Evolutionary conservation across 2,113 vertebrate species (phyloP).

Genomic region (Sapajus apella): DNA sequence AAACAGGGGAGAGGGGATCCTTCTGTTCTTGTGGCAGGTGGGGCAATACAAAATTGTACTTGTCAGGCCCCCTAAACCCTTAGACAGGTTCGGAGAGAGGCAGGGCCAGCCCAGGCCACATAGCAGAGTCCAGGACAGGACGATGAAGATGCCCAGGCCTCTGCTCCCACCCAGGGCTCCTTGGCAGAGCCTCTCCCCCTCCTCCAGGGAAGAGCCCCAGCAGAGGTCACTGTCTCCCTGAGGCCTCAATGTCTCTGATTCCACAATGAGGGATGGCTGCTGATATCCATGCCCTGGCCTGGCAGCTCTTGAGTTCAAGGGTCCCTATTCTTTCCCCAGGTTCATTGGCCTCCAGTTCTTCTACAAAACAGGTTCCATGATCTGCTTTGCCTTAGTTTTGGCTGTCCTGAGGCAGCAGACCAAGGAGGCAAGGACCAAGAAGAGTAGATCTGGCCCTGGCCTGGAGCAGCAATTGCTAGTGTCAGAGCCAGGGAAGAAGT

Average conservation of each 20-base stretch:
- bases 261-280: background rate
- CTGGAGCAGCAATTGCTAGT: conserved; percentile 20
- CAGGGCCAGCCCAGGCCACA: background rate
- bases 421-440: conserved; percentile 33
- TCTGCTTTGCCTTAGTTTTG: conserved; percentile 83
- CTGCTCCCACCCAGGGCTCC: background rate
- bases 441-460: background rate
- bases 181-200: background rate
- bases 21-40: background rate
- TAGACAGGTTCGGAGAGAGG: background rate
- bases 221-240: background rate
- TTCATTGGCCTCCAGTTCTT: conserved; percentile 89
- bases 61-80: background rate
- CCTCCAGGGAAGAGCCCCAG: background rate
- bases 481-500: conserved; percentile 21
- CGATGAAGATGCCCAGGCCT: background rate
- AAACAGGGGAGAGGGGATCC: background rate
- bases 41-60: background rate
- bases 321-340: conserved; percentile 75
- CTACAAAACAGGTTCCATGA: conserved; percentile 84
- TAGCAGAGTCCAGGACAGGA: background rate
- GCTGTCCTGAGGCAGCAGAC: conserved; percentile 80
- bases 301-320: background rate
- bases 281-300: background rate
- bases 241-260: background rate